These are phyloP conservation scores for Syngnathoides biaculeatus DNA, from an alignment of 2,113 vertebrate genomes.

Conservation along the genomic window DNA sequence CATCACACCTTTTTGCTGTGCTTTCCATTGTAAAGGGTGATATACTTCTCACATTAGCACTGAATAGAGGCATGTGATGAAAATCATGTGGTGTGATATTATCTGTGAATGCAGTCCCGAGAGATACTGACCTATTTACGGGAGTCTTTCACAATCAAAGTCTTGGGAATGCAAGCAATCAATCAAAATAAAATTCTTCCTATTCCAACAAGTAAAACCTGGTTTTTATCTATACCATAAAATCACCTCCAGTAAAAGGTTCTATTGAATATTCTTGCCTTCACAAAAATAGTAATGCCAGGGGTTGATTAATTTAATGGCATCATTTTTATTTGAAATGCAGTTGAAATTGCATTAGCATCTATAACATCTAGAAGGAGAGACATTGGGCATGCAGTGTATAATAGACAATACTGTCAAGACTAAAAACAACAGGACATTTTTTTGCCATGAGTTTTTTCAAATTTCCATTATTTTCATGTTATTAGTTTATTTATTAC, in stretches of 20 bases:
- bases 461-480: too few species aligned
- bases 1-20: conserved; percentile 6
- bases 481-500: too few species aligned
- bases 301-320: not conserved
- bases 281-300: not conserved
- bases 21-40: conserved; percentile 1
- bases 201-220: not conserved
- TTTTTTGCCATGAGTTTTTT: too few species aligned
- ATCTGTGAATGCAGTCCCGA: not conserved
- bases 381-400: too few species aligned
- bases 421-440: too few species aligned
- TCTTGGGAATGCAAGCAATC: not conserved
- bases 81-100: not conserved
- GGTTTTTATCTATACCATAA: not conserved
- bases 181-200: not conserved
- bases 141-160: not conserved
- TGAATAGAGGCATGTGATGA: not conserved
- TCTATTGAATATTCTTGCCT: not conserved
- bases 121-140: not conserved
- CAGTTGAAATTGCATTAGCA: not conserved
- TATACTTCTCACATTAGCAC: conserved; percentile 1
- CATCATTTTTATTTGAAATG: not conserved
- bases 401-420: too few species aligned
- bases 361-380: too few species aligned
- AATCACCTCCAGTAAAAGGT: not conserved